A percentile compares a stretch with the other conserved stretches of the same genome.
Conservation (phyloP, 2,797 vertebrate species). For the Cercopithecus neglectus region DNA sequence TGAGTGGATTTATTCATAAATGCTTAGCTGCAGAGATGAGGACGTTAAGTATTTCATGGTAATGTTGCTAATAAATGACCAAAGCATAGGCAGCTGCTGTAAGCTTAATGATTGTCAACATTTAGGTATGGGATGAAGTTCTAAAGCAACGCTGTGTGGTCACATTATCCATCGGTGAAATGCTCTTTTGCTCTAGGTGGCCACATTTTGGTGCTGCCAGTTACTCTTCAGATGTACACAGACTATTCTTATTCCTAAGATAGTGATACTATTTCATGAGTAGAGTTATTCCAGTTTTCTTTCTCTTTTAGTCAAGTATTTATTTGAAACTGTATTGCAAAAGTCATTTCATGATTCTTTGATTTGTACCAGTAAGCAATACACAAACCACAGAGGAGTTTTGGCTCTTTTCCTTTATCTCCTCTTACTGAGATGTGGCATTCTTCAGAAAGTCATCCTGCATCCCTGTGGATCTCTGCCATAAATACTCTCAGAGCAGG, state of each 20-base stretch:
- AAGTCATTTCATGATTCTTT: constrained; percentile 17
- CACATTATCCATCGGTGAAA: neutral
- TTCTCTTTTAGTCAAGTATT: constrained; percentile 25
- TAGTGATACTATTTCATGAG: neutral
- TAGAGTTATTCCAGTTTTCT: constrained; percentile 5
- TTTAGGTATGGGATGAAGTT: neutral
- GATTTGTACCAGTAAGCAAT: neutral
- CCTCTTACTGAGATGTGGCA: neutral
- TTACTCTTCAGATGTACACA: neutral
- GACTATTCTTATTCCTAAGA: neutral
- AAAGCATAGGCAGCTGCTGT: neutral
- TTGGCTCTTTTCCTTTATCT: neutral
- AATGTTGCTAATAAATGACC: neutral
- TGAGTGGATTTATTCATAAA: neutral
- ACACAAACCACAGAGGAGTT: neutral
- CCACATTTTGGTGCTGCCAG: neutral
- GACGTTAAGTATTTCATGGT: neutral
- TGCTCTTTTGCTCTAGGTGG: neutral
- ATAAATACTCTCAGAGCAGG: constrained; percentile 61
- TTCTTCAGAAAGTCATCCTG: constrained; percentile 54
- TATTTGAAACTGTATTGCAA: constrained; percentile 34
- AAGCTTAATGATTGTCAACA: neutral
- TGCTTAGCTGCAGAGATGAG: neutral
- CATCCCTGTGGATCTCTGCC: constrained; percentile 42
- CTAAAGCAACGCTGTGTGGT: neutral